Conservation (phyloP, 1,140 invertebrate species). For the Cataglyphis hispanica region DNA sequence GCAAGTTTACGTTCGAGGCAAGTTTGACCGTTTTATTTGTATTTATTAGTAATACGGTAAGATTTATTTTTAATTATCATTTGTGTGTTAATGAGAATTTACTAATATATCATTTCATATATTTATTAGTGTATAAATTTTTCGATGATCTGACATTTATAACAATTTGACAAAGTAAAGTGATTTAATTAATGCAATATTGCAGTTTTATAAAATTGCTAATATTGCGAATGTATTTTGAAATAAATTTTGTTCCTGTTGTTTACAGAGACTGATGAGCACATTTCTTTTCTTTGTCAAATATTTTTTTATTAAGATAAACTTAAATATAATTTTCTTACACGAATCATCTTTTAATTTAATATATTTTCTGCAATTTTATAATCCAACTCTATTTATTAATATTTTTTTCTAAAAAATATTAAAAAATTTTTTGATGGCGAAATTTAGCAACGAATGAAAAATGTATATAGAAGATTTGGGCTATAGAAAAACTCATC, state of each 20-base stretch:
- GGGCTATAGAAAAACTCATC: not conserved
- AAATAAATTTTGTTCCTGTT: not conserved
- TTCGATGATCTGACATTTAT: not conserved
- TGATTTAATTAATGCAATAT: not conserved
- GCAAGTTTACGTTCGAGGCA: not conserved
- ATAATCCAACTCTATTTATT: not conserved
- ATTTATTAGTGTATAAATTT: not conserved
- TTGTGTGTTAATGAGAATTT: not conserved
- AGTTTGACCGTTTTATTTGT: conserved; percentile 18
- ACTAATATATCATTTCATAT: not conserved
- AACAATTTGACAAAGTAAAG: not conserved
- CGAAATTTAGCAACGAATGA: not conserved
- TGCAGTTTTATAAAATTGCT: not conserved
- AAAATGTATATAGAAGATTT: not conserved
- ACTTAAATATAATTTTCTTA: not conserved
- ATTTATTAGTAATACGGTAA: conserved; percentile 22
- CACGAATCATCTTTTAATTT: too few relatives aligned
- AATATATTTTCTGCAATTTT: too few relatives aligned
- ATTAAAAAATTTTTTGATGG: not conserved
- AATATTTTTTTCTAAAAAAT: not conserved
- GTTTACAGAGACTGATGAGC: not conserved
- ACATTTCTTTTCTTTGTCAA: not conserved
- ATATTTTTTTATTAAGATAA: not conserved
- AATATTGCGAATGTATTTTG: not conserved
- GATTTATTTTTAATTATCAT: not conserved